Evolutionary conservation across 2,888 invertebrate genomes (phyloP).

Genomic region (Melitaea athalia): DNA sequence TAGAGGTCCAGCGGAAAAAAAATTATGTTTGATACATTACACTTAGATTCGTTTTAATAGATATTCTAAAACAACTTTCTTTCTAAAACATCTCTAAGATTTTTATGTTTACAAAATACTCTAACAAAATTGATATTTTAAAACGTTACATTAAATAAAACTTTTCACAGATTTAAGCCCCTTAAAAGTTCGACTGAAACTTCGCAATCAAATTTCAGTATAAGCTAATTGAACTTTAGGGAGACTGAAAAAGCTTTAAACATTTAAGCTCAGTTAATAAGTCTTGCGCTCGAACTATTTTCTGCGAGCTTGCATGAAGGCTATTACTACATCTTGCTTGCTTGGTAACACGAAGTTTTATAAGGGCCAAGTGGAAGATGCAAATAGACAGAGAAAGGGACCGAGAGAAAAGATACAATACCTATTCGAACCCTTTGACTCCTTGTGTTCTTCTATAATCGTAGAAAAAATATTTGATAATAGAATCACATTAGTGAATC

Average conservation of each 20-base stretch:
- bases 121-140: constrained; percentile 28
- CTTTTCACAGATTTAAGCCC: constrained; percentile 54
- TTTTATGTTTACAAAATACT: not conserved
- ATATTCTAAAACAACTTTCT: too few relatives aligned
- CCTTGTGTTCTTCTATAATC: too few relatives aligned
- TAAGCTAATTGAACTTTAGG: constrained; percentile 71
- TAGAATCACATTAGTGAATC: too few relatives aligned
- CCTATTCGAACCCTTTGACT: too few relatives aligned
- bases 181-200: constrained; percentile 63
- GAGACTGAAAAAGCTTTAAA: constrained; percentile 56
- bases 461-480: too few relatives aligned
- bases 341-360: constrained; percentile 5
- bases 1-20: too few relatives aligned
- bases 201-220: constrained; percentile 72
- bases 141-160: constrained; percentile 42
- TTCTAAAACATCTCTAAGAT: too few relatives aligned
- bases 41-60: too few relatives aligned
- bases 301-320: constrained; percentile 7
- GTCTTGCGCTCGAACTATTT: constrained; percentile 19
- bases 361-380: not conserved
- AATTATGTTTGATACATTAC: too few relatives aligned
- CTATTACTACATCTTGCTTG: constrained; percentile 12
- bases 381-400: not conserved
- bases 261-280: constrained; percentile 48
- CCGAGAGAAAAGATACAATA: too few relatives aligned